phyloP scores from a whole-genome alignment of 1,140 invertebrate genomes.

The Vollenhovia emeryi region DNA sequence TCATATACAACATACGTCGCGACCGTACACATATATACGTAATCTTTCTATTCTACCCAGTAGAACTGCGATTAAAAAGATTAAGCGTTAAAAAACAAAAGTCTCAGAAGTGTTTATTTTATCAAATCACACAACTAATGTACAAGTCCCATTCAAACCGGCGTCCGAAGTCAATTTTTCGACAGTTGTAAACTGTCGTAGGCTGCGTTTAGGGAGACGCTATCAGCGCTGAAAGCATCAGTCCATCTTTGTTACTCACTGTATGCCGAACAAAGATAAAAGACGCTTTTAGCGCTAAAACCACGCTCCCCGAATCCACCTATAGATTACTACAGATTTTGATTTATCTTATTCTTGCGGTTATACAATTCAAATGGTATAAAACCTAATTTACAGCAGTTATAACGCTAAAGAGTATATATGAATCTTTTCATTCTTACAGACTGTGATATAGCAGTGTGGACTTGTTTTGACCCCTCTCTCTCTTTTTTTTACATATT shows the following conservation, averaged over 20 bases:
- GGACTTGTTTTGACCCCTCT: background rate
- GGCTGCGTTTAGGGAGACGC: too few species aligned
- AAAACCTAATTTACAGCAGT: conserved; percentile 73
- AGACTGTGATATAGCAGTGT: background rate
- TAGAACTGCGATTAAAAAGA: background rate
- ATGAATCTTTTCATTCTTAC: conserved; percentile 33
- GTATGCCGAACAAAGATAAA: too few species aligned
- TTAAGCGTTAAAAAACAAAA: conserved; percentile 48
- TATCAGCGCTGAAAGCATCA: too few species aligned
- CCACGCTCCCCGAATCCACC: too few species aligned
- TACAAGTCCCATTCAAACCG: conserved; percentile 72
- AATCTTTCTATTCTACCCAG: background rate
- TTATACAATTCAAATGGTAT: conserved; percentile 62
- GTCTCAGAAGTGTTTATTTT: conserved; percentile 78
- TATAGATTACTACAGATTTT: conserved; percentile 72
- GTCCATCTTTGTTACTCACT: too few species aligned
- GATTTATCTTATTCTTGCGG: conserved; percentile 51
- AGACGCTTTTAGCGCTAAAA: too few species aligned
- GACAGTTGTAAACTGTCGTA: conserved; percentile 62
- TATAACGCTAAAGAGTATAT: conserved; percentile 60
- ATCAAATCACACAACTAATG: conserved; percentile 80
- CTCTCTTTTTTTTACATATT: conserved; percentile 38
- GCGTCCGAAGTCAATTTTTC: conserved; percentile 55
- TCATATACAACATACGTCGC: background rate
- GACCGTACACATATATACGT: background rate